A percentile compares a stretch with the other conserved stretches of the same genome.
These are phyloP conservation scores for Drosophila teissieri DNA, from an alignment of 1,140 invertebrate species.

Conservation along the genomic window DNA sequence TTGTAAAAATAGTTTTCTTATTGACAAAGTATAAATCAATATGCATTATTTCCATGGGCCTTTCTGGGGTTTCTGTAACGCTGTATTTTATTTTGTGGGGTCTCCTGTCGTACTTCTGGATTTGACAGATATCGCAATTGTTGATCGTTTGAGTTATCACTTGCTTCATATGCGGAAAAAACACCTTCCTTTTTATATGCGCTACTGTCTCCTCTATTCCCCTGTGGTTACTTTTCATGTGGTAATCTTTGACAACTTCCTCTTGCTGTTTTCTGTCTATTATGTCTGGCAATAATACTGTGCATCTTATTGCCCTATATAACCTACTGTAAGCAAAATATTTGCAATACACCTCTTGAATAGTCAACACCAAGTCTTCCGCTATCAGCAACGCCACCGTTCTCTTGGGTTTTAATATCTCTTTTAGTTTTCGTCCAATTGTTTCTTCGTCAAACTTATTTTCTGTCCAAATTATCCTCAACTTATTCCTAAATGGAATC, in stretches of 20 bases:
- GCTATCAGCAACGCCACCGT: too few species aligned
- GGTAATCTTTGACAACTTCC: background rate
- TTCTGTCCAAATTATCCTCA: too few species aligned
- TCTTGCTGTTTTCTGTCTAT: background rate
- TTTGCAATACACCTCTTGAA: too few species aligned
- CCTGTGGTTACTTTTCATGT: background rate
- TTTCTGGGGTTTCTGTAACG: too few species aligned
- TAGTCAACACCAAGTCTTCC: too few species aligned
- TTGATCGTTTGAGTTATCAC: background rate
- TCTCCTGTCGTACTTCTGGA: background rate
- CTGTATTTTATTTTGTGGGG: background rate
- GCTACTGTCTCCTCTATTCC: background rate
- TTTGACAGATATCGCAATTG: background rate
- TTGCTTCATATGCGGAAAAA: too few species aligned
- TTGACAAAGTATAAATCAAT: slow-evolving; percentile 1
- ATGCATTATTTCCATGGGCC: background rate
- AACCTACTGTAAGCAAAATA: background rate
- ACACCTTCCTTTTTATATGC: background rate
- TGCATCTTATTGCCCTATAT: too few species aligned
- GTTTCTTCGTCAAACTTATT: too few species aligned
- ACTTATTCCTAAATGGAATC: too few species aligned
- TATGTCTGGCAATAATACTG: background rate
- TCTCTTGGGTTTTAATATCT: too few species aligned
- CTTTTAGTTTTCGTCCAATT: too few species aligned
- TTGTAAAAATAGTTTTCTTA: background rate